Base-by-base conservation (phyloP, 2,888 invertebrate genomes). In the Antheraea assamensis region DNA sequence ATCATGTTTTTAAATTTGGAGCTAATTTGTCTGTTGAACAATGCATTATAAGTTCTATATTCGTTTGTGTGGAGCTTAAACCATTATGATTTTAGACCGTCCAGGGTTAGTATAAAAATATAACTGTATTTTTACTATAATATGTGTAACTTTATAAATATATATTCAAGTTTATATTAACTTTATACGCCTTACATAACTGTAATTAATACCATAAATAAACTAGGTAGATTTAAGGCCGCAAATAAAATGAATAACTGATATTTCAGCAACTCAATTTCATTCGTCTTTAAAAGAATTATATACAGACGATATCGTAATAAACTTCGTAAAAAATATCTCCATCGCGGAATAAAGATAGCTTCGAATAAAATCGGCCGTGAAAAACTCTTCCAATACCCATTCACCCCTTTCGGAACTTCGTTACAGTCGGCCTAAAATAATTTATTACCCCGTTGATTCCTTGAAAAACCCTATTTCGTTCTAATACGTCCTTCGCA, bases 391-490 rank as follows among this genome's bases (percentile, higher is more conserved):
- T 35, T 68, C 35, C 68, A 35, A 68, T 75, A 77, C 78, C 78
- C 75, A 77, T 76, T 79, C 70, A 78, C 78, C 79, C 79, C 78
- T 77, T 76, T 77, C 78, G 80, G 78, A 83, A 83, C 83, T 81
- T 83, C 82, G 82, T 85, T 85, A 83, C 83, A 78, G 80, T 79
- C 82, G 79, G 81, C 80, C 78, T 85, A 85, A 88, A 87, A 89
- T 89, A 88, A 90, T 90, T 89, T 89, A 88, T 88, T 85, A 85
- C 83, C 82, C 78, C 85, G 87, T 88, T 90, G 89, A 91, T 90
- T 90, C 87, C 87, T 83, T 85, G 85, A 88, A 90, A 89, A 90
- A 85, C 87, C 88, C 88, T 84, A 86, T 90, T 86, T 82, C 82
- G 80, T 78, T 81, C 85, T 86, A 89, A 88, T 89, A 90, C 88